phyloP scores from a whole-genome alignment of 1,140 invertebrate species.

The Thrips palmi region DNA sequence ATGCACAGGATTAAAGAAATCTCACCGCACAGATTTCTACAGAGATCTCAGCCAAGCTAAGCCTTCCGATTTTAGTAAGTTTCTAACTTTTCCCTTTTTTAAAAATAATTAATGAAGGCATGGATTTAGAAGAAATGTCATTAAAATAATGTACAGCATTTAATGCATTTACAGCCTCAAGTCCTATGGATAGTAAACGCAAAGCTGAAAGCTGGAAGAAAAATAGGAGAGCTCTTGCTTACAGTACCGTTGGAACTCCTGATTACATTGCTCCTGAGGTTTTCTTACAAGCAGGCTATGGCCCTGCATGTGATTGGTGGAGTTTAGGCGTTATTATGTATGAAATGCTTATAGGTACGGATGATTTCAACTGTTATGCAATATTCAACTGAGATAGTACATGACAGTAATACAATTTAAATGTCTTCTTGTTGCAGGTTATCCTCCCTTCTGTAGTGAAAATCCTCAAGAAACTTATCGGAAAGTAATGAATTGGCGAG shows the following conservation, averaged over 20 bases:
- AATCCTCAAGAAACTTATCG: constrained; percentile 98
- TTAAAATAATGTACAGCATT: not conserved
- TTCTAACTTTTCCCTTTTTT: constrained; percentile 17
- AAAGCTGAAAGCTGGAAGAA: constrained; percentile 97
- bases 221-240: constrained; percentile 80
- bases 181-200: constrained; percentile 89
- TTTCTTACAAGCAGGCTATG: constrained; percentile 94
- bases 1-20: constrained; percentile 97
- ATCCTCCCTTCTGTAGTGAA: constrained; percentile 98
- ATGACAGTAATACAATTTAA: no score
- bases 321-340: constrained; percentile 99
- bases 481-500: constrained; percentile 99
- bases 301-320: constrained; percentile 97
- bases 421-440: constrained; percentile 36
- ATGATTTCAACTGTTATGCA: not conserved
- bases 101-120: not conserved
- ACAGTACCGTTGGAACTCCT: constrained; percentile 95
- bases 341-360: constrained; percentile 93
- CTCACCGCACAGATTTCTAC: constrained; percentile 98
- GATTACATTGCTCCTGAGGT: constrained; percentile 99
- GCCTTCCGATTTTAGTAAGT: constrained; percentile 73
- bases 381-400: not conserved
- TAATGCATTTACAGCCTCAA: constrained; percentile 30
- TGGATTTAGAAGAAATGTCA: not conserved
- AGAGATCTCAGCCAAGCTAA: constrained; percentile 92